phyloP scores from a whole-genome alignment of 1,140 invertebrate species.

The Lutraria rhynchaena region DNA sequence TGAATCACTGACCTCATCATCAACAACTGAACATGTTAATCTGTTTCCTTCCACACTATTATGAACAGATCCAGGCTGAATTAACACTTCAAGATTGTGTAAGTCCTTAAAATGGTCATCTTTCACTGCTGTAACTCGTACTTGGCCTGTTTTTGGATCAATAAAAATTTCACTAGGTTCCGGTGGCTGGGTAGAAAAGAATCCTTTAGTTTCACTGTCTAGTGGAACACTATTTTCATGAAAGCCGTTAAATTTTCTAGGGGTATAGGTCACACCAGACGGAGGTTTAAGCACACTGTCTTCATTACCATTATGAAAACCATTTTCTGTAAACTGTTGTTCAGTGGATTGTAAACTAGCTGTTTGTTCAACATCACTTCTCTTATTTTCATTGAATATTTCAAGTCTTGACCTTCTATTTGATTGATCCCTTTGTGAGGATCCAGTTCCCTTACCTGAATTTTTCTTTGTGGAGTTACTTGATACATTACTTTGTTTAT shows the following conservation, averaged over 20 bases:
- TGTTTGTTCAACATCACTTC: background rate
- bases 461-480: background rate
- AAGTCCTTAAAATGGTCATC: constrained; percentile 17
- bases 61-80: constrained; percentile 29
- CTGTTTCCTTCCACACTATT: constrained; percentile 51
- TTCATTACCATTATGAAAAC: background rate
- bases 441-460: background rate
- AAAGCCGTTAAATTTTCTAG: constrained; percentile 8
- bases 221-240: background rate
- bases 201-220: background rate
- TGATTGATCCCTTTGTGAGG: background rate
- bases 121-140: constrained; percentile 4
- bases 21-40: constrained; percentile 40
- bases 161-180: constrained; percentile 42
- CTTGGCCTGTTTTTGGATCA: constrained; percentile 39
- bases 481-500: constrained; percentile 3
- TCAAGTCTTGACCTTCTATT: constrained; percentile 28
- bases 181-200: constrained; percentile 19
- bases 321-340: background rate
- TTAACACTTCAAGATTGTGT: background rate
- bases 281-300: background rate
- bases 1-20: constrained; percentile 1
- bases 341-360: too few relatives aligned
- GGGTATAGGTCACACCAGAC: constrained; percentile 1
- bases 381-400: constrained; percentile 8